Evolutionary conservation across 1,140 invertebrate species (phyloP), one percentile per base, ranked within the genome.

Genomic region (Microplitis demolitor): DNA sequence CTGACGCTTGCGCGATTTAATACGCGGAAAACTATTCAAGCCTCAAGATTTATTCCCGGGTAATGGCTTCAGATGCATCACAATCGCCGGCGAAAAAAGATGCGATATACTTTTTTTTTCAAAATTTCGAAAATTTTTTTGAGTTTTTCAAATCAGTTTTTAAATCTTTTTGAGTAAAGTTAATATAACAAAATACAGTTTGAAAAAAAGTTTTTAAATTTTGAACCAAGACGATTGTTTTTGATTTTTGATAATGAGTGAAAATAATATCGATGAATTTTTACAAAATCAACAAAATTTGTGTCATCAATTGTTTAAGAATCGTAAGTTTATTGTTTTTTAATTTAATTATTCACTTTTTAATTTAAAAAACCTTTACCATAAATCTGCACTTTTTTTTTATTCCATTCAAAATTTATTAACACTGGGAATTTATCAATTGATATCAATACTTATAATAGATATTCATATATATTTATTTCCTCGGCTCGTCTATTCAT

Each of bases 211-310:
- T 56, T 14, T 66, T 51, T 66, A 6, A n/a, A 31, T 66, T 16
- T 16, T 50, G 14, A 24, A 8, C 8, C 14, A 14, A 39, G 3
- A 39, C 39, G 39, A 39, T 58, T 16, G 51, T 66, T 16, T 24
- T 60, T 31, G 11, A 72, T 66, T 16, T 24, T 60, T 31, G 11
- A 72, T 58, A 58, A 54, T 51, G 60, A 31, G 24, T 13, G 13
- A 39, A n/a, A 8, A 71, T 31, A 39, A 63, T 37, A 39, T 71
- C 4, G 62, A 71, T 11, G 4, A 58, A 11, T 72, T 72, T 61
- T 3, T 72, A 34, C 34, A 67, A 50, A 54, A 60, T 61, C 35
- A 72, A 14, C 56, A 66, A 35, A 54, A 72, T 11, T 34, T 31
- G 5, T 72, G 71, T 50, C 34, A 61, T 64, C 34, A 72, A 31